Percentiles rank a stretch among this genome's conserved stretches.
phyloP scores from a whole-genome alignment of 2,113 vertebrate genomes.

The Strix uralensis region DNA sequence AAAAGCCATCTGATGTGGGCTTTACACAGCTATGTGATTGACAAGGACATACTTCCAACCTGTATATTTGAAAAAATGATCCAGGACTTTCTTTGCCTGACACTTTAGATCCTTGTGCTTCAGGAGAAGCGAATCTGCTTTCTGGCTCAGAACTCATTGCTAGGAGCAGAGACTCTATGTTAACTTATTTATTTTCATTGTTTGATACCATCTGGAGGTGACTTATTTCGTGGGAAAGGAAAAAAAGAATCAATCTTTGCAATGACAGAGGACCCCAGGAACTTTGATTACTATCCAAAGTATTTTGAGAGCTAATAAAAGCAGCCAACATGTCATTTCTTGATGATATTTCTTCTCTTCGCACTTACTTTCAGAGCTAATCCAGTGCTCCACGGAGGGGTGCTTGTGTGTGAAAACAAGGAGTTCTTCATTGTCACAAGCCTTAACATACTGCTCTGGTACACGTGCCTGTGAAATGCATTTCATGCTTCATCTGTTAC shows the following conservation, averaged over 20 bases:
- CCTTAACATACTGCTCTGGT: slow-evolving; percentile 47
- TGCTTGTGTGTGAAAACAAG: slow-evolving; percentile 26
- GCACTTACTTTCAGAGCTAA: slow-evolving; percentile 36
- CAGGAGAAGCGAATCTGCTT: neutral
- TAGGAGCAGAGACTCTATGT: neutral
- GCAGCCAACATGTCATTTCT: neutral
- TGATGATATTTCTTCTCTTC: neutral
- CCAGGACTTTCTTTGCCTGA: neutral
- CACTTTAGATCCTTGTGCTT: neutral
- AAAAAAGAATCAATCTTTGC: neutral
- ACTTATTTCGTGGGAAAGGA: neutral
- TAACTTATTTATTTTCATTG: neutral
- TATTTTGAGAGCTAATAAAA: slow-evolving; percentile 36
- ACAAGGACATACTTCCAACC: neutral
- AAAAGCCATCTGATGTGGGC: neutral
- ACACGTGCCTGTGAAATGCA: slow-evolving; percentile 68
- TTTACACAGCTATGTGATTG: neutral
- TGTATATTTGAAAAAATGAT: neutral
- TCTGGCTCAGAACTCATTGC: neutral
- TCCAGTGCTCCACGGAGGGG: neutral
- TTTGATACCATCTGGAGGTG: neutral
- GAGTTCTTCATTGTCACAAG: slow-evolving; percentile 52
- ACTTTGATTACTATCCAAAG: neutral
- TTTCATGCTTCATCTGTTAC: slow-evolving; percentile 79
- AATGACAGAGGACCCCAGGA: neutral